Evolutionary conservation across 2,113 vertebrate species (phyloP), one percentile per base, ranked within the genome.

Genomic region (Sceloporus undulatus): DNA sequence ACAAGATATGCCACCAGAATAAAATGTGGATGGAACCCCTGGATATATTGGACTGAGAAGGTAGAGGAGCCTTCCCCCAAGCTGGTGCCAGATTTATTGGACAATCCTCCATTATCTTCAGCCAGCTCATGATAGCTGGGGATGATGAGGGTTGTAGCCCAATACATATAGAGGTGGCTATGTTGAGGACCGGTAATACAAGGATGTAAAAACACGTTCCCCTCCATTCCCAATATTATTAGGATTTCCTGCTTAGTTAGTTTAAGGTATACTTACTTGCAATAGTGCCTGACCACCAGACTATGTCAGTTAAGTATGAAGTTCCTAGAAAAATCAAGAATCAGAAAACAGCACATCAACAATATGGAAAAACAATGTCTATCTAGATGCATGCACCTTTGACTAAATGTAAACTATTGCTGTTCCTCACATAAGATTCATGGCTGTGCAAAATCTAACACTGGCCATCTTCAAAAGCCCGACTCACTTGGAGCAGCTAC

Each of bases 241-340:
- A 56, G 75, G 19, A 70, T 86, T 54, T 38, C 23, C 48, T 34
- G n/a, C 9, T 48, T 76, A 75, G 21, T 81, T 2, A 25, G 34
- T 80, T 42, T 18, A 75, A 25, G 19, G 29, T 68, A 82, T 90
- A 98, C 98, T 99, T 96, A 99, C 98, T 99, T 95, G 97, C 96
- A 90, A 98, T 93, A 10, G 99, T 99, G 70, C 99, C 99, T 7
- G 96, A 97, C 98, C 98, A 99, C 99, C 99, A 99, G 83, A 99
- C 97, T 88, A 94, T 97, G 93, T 99, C 98, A 48, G 96, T 96
- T 89, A 99, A 95, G 91, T 99, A 98, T 0, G 98, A 98, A 62
- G 96, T 95, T 91, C 98, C 99, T 99, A 79, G 1, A 91, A 95
- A 87, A 95, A 77, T 38, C 42, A 92, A 90, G 27, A 70, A 95